phyloP scores from a whole-genome alignment of 1,140 invertebrate genomes.

The Brachystomella parvula region DNA sequence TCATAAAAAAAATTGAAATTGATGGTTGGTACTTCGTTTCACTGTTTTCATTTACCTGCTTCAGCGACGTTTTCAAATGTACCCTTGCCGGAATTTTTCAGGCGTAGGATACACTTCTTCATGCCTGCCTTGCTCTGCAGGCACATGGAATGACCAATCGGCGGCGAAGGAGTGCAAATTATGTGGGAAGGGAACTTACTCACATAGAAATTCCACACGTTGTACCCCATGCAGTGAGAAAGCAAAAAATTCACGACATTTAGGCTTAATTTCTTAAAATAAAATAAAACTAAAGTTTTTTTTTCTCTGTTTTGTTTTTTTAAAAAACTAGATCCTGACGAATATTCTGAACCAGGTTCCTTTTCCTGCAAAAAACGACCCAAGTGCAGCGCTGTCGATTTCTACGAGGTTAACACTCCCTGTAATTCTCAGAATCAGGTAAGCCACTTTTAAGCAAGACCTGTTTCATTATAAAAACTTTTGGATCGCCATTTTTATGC shows the following conservation, averaged over 20 bases:
- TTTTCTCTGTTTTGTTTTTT: no score
- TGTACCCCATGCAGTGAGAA: conserved; percentile 47
- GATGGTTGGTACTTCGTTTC: conserved; percentile 38
- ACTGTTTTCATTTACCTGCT: neutral
- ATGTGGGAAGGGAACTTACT: conserved; percentile 48
- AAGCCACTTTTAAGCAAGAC: no score
- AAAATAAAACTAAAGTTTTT: no score
- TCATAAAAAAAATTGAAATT: conserved; percentile 46
- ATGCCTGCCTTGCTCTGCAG: conserved; percentile 51
- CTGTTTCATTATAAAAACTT: no score
- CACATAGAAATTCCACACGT: conserved; percentile 43
- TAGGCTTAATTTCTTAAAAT: no score
- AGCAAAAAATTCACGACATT: no score
- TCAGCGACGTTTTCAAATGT: no score
- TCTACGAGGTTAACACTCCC: conserved; percentile 48
- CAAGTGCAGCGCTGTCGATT: conserved; percentile 50
- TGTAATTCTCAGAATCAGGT: conserved; percentile 47
- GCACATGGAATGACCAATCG: conserved; percentile 48
- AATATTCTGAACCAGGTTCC: conserved; percentile 45
- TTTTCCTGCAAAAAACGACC: conserved; percentile 46
- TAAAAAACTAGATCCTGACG: conserved; percentile 7
- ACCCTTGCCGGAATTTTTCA: no score
- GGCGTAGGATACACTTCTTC: conserved; percentile 54
- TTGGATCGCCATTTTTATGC: no score
- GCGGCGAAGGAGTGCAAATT: conserved; percentile 45